A percentile compares a stretch with the other conserved stretches of the same genome.
Conservation (phyloP, 2,797 vertebrate genomes). For the Bradypus variegatus region DNA sequence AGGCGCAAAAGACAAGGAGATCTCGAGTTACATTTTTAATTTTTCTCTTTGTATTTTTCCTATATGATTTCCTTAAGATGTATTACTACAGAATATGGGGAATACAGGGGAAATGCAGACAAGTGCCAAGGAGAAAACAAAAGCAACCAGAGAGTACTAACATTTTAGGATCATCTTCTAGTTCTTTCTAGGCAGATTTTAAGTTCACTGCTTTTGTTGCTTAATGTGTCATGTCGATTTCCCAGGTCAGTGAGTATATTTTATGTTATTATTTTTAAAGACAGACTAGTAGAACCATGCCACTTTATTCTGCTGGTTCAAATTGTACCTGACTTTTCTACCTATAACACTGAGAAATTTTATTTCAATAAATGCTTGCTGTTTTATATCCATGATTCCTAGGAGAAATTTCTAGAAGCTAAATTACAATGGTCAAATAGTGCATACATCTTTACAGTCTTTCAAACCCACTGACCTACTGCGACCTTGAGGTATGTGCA, state of each 20-base stretch:
- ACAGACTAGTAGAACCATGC: not conserved
- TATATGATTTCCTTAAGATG: not conserved
- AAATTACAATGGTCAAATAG: not conserved
- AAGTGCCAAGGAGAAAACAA: not conserved
- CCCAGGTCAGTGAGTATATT: not conserved
- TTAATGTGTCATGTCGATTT: fast-evolving
- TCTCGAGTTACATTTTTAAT: not conserved
- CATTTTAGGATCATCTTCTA: not conserved
- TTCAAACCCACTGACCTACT: fast-evolving
- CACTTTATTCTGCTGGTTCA: not conserved
- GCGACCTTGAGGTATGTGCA: fast-evolving
- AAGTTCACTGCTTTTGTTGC: not conserved
- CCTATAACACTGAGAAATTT: not conserved
- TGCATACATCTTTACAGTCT: not conserved
- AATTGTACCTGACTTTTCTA: not conserved
- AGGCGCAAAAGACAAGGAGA: too few relatives aligned
- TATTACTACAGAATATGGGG: not conserved
- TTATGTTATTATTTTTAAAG: not conserved
- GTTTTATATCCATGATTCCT: not conserved
- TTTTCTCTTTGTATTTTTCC: not conserved
- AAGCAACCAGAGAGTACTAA: not conserved
- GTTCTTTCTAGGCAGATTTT: fast-evolving
- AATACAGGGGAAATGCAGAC: not conserved
- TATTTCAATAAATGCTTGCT: not conserved
- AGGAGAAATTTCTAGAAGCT: not conserved